Percentiles rank a stretch among this genome's conserved stretches.
Conservation (phyloP, 1,140 invertebrate species). For the Ceratina japonica region DNA sequence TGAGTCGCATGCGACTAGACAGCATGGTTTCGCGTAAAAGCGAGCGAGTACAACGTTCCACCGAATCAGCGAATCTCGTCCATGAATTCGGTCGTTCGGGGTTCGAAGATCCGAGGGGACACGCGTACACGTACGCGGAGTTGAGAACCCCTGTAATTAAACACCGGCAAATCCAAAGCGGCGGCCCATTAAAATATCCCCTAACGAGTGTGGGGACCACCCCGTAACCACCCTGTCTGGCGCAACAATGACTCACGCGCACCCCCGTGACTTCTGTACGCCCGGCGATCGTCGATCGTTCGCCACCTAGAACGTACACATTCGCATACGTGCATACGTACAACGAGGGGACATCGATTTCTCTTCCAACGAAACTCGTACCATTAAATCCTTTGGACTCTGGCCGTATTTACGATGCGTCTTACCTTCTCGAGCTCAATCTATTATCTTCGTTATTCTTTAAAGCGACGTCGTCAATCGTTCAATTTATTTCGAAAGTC, state of each 20-base stretch:
- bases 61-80: slow-evolving; percentile 5
- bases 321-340: slow-evolving; percentile 7
- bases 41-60: neutral
- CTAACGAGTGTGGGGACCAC: slow-evolving; percentile 65
- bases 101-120: too few species aligned
- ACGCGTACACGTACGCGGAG: neutral
- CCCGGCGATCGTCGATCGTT: slow-evolving; percentile 55
- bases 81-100: neutral
- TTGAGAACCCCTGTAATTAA: slow-evolving; percentile 68
- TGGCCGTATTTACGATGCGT: too few species aligned
- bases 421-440: too few species aligned
- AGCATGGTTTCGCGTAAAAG: slow-evolving; percentile 2
- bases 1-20: neutral
- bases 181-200: slow-evolving; percentile 69
- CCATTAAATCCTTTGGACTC: neutral
- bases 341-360: slow-evolving; percentile 12
- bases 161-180: slow-evolving; percentile 69
- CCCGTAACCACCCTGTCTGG: slow-evolving; percentile 64
- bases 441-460: too few species aligned
- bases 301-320: slow-evolving; percentile 21
- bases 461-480: neutral
- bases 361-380: neutral
- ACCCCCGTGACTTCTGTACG: slow-evolving; percentile 60
- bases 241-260: slow-evolving; percentile 68
- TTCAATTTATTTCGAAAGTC: neutral